A percentile compares a stretch with the other conserved stretches of the same genome.
These are phyloP conservation scores for Astreopora myriophthalma DNA, from an alignment of 64 coral and sea anemone genomes.

Conservation along the genomic window DNA sequence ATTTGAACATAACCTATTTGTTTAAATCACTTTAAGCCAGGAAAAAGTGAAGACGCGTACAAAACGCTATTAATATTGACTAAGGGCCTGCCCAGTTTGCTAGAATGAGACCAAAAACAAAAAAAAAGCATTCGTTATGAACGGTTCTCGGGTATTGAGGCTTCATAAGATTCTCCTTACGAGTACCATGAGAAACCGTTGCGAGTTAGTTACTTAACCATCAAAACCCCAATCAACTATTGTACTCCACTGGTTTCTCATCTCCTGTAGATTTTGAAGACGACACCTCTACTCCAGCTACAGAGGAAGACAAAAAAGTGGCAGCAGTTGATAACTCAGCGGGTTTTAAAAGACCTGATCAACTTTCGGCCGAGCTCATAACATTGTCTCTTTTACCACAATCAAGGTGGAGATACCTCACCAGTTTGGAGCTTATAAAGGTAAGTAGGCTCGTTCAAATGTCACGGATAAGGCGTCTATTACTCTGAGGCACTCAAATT, in stretches of 20 bases:
- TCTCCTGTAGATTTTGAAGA: conserved; percentile 45
- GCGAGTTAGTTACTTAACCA: no score
- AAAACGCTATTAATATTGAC: neutral
- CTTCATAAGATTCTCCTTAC: no score
- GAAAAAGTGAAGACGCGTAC: neutral
- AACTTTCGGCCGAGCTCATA: conserved; percentile 89
- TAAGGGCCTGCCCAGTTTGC: no score
- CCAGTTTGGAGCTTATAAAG: conserved; percentile 94
- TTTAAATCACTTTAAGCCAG: neutral
- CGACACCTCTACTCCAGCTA: conserved; percentile 10
- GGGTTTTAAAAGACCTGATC: conserved; percentile 88
- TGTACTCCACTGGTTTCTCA: no score
- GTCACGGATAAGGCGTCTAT: no score
- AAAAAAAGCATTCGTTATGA: no score
- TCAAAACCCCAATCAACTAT: no score
- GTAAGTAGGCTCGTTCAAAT: conserved; percentile 65
- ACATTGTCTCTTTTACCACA: conserved; percentile 95
- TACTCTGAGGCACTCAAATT: no score
- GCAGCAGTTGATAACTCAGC: neutral
- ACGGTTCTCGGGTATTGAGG: no score
- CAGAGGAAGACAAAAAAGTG: neutral
- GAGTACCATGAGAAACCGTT: no score
- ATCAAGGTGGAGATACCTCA: conserved; percentile 94
- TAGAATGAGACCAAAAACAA: neutral
- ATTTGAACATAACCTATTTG: no score